Evolutionary conservation across 2,888 invertebrate species (phyloP).

Genomic region (Agrotis exclamationis): DNA sequence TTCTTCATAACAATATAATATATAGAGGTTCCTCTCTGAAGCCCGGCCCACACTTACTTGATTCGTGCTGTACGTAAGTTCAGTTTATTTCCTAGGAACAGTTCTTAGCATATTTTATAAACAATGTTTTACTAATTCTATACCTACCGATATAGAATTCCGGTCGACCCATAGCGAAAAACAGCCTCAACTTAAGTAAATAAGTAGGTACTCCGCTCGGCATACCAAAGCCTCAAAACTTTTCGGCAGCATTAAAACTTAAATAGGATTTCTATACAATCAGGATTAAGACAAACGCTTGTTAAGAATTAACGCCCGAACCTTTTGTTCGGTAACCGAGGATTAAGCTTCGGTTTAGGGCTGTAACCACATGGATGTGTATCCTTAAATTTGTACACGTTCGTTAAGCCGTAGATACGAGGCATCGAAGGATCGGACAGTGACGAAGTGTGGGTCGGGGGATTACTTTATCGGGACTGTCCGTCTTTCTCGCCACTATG

Average conservation of each 20-base stretch:
- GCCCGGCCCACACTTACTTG: too few species aligned
- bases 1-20: too few species aligned
- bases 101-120: background rate
- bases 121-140: background rate
- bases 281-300: slow-evolving; percentile 69
- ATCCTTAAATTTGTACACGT: slow-evolving; percentile 85
- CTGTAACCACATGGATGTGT: slow-evolving; percentile 73
- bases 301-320: slow-evolving; percentile 67
- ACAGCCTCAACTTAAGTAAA: slow-evolving; percentile 28
- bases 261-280: slow-evolving; percentile 65
- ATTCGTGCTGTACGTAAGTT: too few species aligned
- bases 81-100: too few species aligned
- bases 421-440: slow-evolving; percentile 83
- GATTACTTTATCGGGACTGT: slow-evolving; percentile 78
- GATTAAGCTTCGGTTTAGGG: slow-evolving; percentile 74
- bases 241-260: slow-evolving; percentile 63
- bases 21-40: too few species aligned
- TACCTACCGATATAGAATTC: background rate
- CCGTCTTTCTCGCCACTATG: slow-evolving; percentile 74
- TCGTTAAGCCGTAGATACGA: slow-evolving; percentile 84
- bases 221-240: slow-evolving; percentile 58
- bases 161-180: slow-evolving; percentile 3
- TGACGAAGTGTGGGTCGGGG: slow-evolving; percentile 84
- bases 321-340: slow-evolving; percentile 69
- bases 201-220: slow-evolving; percentile 32